A percentile compares a stretch with the other conserved stretches of the same genome.
Conservation (phyloP, 1,140 invertebrate species). For the Homarus americanus region DNA sequence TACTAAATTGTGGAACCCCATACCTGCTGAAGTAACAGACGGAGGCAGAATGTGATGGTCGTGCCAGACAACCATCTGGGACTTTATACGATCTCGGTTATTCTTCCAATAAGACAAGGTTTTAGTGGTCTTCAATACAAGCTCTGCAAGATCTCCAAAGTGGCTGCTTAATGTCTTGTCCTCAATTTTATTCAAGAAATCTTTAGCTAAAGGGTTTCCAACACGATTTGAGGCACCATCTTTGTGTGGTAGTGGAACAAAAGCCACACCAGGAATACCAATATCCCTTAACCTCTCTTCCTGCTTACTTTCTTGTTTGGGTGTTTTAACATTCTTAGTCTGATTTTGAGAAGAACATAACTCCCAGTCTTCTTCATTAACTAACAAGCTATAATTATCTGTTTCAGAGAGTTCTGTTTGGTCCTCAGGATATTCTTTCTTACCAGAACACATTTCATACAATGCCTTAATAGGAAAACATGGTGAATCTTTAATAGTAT, state of each 20-base stretch:
- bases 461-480: conserved; percentile 61
- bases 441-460: conserved; percentile 47
- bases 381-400: conserved; percentile 20
- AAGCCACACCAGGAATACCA: conserved; percentile 79
- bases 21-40: conserved; percentile 76
- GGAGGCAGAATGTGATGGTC: conserved; percentile 80
- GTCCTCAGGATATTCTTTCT: neutral
- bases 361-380: conserved; percentile 56
- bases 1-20: neutral
- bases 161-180: conserved; percentile 79
- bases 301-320: conserved; percentile 1
- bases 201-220: conserved; percentile 97
- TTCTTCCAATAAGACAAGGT: conserved; percentile 97
- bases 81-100: conserved; percentile 89
- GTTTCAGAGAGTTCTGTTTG: too few relatives aligned
- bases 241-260: conserved; percentile 83
- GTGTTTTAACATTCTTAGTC: neutral
- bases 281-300: conserved; percentile 73
- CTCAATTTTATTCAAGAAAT: conserved; percentile 87
- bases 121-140: conserved; percentile 81
- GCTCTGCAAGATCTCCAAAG: conserved; percentile 78
- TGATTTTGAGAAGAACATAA: conserved; percentile 18
- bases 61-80: conserved; percentile 92
- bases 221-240: conserved; percentile 92
- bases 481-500: neutral